Evolutionary conservation across 2,113 vertebrate genomes (phyloP).

Genomic region (Phylloscopus trochilus): DNA sequence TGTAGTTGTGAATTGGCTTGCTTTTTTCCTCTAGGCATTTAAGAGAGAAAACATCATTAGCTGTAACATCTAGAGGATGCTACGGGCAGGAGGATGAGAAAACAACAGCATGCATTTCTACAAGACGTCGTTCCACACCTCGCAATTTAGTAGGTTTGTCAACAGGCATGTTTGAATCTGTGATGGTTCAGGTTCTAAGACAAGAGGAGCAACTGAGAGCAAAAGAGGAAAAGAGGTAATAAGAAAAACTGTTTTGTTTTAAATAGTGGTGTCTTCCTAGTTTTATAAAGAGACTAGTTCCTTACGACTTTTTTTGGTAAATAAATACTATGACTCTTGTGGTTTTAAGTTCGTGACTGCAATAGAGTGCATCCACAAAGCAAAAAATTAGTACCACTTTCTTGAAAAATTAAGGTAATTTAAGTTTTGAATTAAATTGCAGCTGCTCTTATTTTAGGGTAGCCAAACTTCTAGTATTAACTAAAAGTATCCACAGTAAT

Average conservation of each 20-base stretch:
- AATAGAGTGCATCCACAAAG: neutral
- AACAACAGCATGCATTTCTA: constrained; percentile 77
- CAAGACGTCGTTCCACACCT: constrained; percentile 83
- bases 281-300: neutral
- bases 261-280: neutral
- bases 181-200: constrained; percentile 92
- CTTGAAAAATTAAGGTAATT: neutral
- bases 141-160: constrained; percentile 85
- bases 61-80: constrained; percentile 87
- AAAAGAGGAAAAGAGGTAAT: constrained; percentile 94
- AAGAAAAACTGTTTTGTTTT: constrained; percentile 34
- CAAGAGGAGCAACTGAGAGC: constrained; percentile 91
- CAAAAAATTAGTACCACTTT: neutral
- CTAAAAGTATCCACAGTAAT: neutral
- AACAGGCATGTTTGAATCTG: constrained; percentile 85
- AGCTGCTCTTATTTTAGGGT: neutral
- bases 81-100: constrained; percentile 88
- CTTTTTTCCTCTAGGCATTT: constrained; percentile 80
- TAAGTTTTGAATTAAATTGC: neutral
- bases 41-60: constrained; percentile 90
- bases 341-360: neutral
- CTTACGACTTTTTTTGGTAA: neutral
- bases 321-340: neutral
- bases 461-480: neutral
- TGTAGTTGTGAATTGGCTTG: constrained; percentile 58